phyloP scores from a whole-genome alignment of 2,113 vertebrate species.

The Pontoporia blainvillei region DNA sequence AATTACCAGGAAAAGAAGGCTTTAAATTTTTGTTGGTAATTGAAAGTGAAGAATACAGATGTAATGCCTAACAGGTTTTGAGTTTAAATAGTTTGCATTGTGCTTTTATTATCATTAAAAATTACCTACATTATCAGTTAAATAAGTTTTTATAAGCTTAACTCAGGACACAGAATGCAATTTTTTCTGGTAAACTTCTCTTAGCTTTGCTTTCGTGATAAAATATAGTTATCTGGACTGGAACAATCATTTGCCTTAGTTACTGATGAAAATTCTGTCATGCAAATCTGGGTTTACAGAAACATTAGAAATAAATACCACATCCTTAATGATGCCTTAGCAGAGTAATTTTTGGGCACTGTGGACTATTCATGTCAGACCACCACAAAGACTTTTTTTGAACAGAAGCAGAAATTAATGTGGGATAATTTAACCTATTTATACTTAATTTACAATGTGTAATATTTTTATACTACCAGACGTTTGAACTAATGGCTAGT shows the following conservation, averaged over 20 bases:
- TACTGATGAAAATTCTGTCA: slow-evolving; percentile 18
- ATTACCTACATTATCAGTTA: not conserved
- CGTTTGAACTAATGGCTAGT: not conserved
- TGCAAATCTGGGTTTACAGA: not conserved
- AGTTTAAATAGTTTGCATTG: not conserved
- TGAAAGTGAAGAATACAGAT: not conserved
- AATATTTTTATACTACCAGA: not conserved
- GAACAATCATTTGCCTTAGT: not conserved
- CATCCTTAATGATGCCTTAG: not conserved
- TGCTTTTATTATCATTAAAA: not conserved
- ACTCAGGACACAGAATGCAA: not conserved
- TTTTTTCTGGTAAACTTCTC: not conserved
- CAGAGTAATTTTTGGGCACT: slow-evolving; percentile 11
- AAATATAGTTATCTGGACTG: not conserved
- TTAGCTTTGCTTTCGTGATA: not conserved
- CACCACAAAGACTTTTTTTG: not conserved
- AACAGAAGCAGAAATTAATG: slow-evolving; percentile 18
- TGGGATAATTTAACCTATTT: slow-evolving; percentile 37
- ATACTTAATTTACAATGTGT: slow-evolving; percentile 30
- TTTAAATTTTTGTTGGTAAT: not conserved
- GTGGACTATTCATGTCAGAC: not conserved
- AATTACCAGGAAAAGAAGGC: not conserved
- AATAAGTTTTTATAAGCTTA: not conserved
- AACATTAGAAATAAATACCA: not conserved
- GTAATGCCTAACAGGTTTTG: not conserved